Evolutionary conservation across 2,797 vertebrate species (phyloP).

Genomic region (Characodon lateralis): DNA sequence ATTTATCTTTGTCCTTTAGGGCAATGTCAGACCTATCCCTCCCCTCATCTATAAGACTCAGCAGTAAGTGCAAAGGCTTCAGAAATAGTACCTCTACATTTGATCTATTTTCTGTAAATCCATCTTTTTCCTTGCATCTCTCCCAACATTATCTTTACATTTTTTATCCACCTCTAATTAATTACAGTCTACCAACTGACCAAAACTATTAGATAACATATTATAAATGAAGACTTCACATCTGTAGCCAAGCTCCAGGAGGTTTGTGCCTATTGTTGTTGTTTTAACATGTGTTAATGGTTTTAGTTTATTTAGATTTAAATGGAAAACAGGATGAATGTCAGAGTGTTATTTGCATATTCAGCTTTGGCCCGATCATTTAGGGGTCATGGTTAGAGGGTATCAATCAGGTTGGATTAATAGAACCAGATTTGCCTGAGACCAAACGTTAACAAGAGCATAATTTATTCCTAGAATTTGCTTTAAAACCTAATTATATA

Average conservation of each 20-base stretch:
- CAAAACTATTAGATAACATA: conserved; percentile 7
- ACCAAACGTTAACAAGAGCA: conserved; percentile 34
- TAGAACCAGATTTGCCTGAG: conserved; percentile 13
- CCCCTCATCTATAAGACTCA: conserved; percentile 29
- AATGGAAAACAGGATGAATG: conserved; percentile 34
- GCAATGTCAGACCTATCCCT: conserved; percentile 51
- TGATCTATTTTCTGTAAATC: conserved; percentile 41
- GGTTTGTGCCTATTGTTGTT: conserved; percentile 26
- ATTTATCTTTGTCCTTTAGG: conserved; percentile 47
- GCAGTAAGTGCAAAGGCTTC: conserved; percentile 47
- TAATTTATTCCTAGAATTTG: conserved; percentile 47
- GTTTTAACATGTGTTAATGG: conserved; percentile 40
- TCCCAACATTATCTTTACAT: conserved; percentile 33
- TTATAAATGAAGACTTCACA: conserved; percentile 4
- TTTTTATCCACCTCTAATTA: conserved; percentile 34
- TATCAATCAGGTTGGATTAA: conserved; percentile 35
- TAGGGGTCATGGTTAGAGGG: conserved; percentile 24
- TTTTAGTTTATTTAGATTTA: conserved; percentile 46
- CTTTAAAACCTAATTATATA: conserved; percentile 17
- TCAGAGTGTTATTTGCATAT: conserved; percentile 49
- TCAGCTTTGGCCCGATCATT: conserved; percentile 30
- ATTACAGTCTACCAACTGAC: conserved; percentile 18
- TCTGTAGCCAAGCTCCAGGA: conserved; percentile 7
- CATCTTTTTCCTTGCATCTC: conserved; percentile 2
- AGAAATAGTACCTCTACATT: conserved; percentile 44